Evolutionary conservation across 2,797 vertebrate genomes (phyloP), one percentile per base, ranked within the genome.

Genomic region (Sebastes cheni): DNA sequence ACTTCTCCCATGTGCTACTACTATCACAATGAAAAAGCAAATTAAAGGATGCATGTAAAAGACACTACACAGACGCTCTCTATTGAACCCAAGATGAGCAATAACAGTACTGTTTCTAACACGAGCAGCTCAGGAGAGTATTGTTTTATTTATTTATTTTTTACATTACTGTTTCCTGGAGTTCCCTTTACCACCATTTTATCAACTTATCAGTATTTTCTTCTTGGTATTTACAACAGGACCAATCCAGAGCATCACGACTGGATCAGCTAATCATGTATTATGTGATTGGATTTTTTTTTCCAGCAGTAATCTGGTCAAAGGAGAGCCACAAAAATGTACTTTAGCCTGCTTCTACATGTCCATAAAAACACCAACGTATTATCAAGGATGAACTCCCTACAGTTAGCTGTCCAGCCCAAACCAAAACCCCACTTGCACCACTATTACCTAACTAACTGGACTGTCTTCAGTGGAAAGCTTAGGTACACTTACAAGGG

Each of bases 41-140:
- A 66, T 67, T 25, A 77, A 64, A 81, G 42, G 34, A 25, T 42
- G 34, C 11, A 27, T 66, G 36, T 61, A 34, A 80, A 87, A 65
- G 52, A 58, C 27, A 34, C 42, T 66, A 72, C 56, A 81, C 61
- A 30, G 30, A 18, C 64, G 29, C 22, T 39, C 23, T 76, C n/a
- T 23, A 42, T 25, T 65, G 23, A 67, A 73, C 9, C 9, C 23
- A 10, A 12, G 20, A 52, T 23, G 29, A 56, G 25, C 18, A 46
- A n/a, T 18, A 55, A 42, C 16, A 73, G n/a, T 16, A 29, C 39
- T 67, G 16, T 60, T 55, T 32, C 64, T 11, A 23, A 54, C 32
- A 60, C 5, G 2, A 70, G 29, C 54, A 68, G 6, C 25, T 39
- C 18, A 50, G 1, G 13, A 8, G 5, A 32, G 39, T 34, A 22